phyloP scores from a whole-genome alignment of 2,888 invertebrate species.

The Zaprionus obscuricornis region DNA sequence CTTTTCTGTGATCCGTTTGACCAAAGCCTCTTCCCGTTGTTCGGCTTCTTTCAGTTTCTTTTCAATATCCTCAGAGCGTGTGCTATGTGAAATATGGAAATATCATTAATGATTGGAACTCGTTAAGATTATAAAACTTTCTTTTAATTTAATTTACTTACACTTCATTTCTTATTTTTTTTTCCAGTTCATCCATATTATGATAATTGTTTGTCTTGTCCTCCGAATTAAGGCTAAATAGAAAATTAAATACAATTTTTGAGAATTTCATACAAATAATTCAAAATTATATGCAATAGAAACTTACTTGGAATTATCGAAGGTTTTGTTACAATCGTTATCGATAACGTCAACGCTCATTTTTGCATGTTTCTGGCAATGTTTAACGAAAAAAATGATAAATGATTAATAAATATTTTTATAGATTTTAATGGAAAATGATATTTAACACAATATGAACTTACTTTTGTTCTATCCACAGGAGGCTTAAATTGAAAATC shows the following conservation, averaged over 20 bases:
- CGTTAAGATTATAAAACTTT: not conserved
- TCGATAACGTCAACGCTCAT: slow-evolving; percentile 84
- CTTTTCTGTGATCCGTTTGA: slow-evolving; percentile 83
- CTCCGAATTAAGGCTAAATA: slow-evolving; percentile 78
- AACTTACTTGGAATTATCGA: slow-evolving; percentile 81
- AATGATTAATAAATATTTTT: not conserved
- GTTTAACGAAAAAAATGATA: not conserved
- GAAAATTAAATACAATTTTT: not conserved
- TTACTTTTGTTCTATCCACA: slow-evolving; percentile 64
- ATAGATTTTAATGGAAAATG: not conserved
- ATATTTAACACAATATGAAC: not conserved
- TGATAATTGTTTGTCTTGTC: slow-evolving; percentile 81
- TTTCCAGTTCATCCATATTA: slow-evolving; percentile 83
- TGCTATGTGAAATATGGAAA: slow-evolving; percentile 51
- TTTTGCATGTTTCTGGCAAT: slow-evolving; percentile 82
- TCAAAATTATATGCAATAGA: not conserved
- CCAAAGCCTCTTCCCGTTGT: slow-evolving; percentile 82
- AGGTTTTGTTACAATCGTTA: slow-evolving; percentile 82
- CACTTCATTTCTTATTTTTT: slow-evolving; percentile 84
- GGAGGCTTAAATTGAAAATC: slow-evolving; percentile 54
- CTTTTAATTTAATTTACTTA: slow-evolving; percentile 56
- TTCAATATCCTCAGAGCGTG: slow-evolving; percentile 83
- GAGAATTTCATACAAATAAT: not conserved
- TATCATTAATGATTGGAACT: not conserved
- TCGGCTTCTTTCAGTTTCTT: slow-evolving; percentile 83